Evolutionary conservation across 2,888 invertebrate species (phyloP), one percentile per base, ranked within the genome.

Genomic region (Zeuzera pyrina): DNA sequence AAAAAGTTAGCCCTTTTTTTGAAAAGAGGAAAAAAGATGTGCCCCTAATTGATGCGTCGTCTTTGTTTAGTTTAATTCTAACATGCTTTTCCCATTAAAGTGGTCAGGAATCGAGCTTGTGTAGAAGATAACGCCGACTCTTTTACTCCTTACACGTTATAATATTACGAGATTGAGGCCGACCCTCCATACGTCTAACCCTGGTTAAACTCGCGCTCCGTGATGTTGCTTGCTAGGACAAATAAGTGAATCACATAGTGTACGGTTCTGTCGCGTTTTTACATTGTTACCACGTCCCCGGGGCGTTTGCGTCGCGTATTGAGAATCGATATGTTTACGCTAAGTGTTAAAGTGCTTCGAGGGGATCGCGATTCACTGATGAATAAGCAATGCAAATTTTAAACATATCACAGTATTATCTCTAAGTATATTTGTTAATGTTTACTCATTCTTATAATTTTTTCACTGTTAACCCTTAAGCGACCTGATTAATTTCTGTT

Each of bases 41-140:
- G 65, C 56, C 70, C 71, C 79, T 84, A 84, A 84, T 84, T 84
- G 84, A 84, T 84, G 84, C 83, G 79, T 84, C 78, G 79, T 77
- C 83, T 84, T 83, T 83, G 83, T 81, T 84, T 81, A 84, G 84
- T 78, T 84, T 81, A 83, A 84, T 83, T 84, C 83, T 78, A 79
- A 84, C 84, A 84, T 81, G 84, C 68, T 84, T 84, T 83, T 79
- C 79, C 84, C 84, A 84, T 84, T 84, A 84, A 81, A 81, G 72
- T 78, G 79, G 78, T 74, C 78, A 78, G 78, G 72, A 78, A 74
- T 78, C 74, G 71, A 63, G 62, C 57, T 57, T 63, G 69, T 69
- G 65, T 71, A 53, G 53, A 57, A 79, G 81, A 81, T 83, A 81
- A 79, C 71, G 69, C 66, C 58, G 77, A 67, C 68, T 76, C 78